Percentiles rank a stretch among this genome's conserved stretches.
Evolutionary conservation across 2,888 invertebrate species (phyloP).

Genomic region (Mimas tiliae): DNA sequence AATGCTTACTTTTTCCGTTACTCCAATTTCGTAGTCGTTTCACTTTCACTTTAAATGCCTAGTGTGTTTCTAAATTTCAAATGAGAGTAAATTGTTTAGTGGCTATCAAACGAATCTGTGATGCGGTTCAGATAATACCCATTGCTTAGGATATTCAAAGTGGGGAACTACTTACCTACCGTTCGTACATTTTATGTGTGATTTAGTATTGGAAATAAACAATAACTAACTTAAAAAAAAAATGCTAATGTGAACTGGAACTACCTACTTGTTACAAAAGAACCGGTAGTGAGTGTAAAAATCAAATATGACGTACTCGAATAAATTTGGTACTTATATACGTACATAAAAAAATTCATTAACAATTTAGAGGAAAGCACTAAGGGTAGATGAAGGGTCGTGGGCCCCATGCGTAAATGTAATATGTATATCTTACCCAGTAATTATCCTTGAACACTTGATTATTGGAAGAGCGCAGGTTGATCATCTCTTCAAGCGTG

Average conservation of each 20-base stretch:
- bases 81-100: slow-evolving; percentile 10
- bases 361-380: neutral
- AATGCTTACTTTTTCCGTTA: slow-evolving; percentile 43
- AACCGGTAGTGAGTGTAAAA: no score
- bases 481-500: slow-evolving; percentile 78
- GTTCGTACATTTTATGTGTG: neutral
- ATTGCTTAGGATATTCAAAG: neutral
- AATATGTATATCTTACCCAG: slow-evolving; percentile 78
- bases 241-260: no score
- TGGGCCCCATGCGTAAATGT: neutral
- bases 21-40: slow-evolving; percentile 52
- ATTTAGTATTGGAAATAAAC: no score
- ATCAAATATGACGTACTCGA: no score
- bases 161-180: neutral
- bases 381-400: no score
- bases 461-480: slow-evolving; percentile 75
- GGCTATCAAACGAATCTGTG: slow-evolving; percentile 8
- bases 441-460: slow-evolving; percentile 85
- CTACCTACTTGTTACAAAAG: no score
- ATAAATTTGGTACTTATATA: no score
- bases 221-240: no score
- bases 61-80: slow-evolving; percentile 24
- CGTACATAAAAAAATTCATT: no score
- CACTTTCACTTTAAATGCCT: slow-evolving; percentile 52
- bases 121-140: slow-evolving; percentile 1